These are phyloP conservation scores for Siphonodentalium dalli DNA, from an alignment of 2,888 invertebrate species.

Conservation along the genomic window DNA sequence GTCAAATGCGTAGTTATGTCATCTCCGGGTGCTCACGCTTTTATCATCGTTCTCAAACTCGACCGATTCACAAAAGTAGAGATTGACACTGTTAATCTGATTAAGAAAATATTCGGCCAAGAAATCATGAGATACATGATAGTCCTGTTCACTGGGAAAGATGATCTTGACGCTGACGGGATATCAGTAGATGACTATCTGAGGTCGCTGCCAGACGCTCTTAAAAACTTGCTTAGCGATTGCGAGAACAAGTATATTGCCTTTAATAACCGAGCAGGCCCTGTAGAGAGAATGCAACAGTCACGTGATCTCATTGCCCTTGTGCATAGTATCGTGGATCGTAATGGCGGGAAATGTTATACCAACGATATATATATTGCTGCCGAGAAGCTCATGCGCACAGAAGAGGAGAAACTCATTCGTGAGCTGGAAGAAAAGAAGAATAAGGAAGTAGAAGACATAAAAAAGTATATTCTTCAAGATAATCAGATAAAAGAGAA, in stretches of 20 bases:
- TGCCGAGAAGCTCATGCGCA: constrained; percentile 14
- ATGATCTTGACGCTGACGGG: constrained; percentile 14
- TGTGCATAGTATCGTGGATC: constrained; percentile 12
- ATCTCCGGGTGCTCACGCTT: constrained; percentile 27
- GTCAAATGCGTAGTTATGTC: constrained; percentile 26
- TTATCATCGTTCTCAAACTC: constrained; percentile 17
- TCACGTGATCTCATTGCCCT: constrained; percentile 19
- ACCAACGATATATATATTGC: constrained; percentile 24
- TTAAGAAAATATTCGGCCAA: constrained; percentile 21
- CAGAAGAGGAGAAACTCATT: constrained; percentile 6
- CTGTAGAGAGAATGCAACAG: constrained; percentile 6
- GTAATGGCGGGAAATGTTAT: constrained; percentile 19
- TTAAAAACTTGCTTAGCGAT: constrained; percentile 6
- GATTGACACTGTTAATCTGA: constrained; percentile 16
- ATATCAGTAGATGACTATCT: constrained; percentile 19
- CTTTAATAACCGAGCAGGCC: constrained; percentile 18
- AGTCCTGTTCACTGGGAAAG: constrained; percentile 24
- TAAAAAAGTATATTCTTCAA: too few species aligned
- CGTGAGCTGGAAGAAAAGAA: constrained; percentile 3
- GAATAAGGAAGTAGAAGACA: constrained; percentile 1
- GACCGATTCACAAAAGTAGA: constrained; percentile 28
- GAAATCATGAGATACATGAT: constrained; percentile 19
- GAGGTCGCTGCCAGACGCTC: constrained; percentile 1
- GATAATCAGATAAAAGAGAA: too few species aligned
- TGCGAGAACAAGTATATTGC: constrained; percentile 16